Evolutionary conservation across 2,888 invertebrate species (phyloP).

Genomic region (Drosophila parthenogenetica): DNA sequence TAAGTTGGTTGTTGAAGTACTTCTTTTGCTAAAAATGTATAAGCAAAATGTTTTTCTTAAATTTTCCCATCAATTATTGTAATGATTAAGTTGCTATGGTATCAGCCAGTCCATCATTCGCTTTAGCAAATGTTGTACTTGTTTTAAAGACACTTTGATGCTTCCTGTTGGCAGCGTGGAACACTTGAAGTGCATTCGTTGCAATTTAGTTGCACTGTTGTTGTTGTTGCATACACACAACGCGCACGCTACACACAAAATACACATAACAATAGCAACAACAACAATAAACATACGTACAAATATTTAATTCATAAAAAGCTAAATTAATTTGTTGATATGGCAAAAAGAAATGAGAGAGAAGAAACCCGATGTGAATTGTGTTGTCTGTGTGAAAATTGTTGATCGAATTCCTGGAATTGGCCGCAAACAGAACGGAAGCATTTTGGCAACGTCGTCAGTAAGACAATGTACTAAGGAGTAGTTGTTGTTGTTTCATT

Average conservation of each 20-base stretch:
- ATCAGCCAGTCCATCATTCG: conserved; percentile 12
- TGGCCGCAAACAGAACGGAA: conserved; percentile 56
- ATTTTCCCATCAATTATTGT: background rate
- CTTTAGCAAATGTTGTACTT: background rate
- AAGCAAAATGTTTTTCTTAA: too few species aligned
- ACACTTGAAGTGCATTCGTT: conserved; percentile 57
- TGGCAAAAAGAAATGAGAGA: conserved; percentile 46
- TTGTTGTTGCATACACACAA: conserved; percentile 54
- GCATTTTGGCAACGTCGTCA: conserved; percentile 68
- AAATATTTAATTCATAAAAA: conserved; percentile 62
- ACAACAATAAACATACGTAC: background rate
- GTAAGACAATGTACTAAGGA: conserved; percentile 15
- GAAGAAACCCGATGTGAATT: conserved; percentile 20
- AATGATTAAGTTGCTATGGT: conserved; percentile 6
- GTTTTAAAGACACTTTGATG: conserved; percentile 59
- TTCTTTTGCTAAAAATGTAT: too few species aligned
- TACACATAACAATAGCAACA: conserved; percentile 6
- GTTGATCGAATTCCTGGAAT: conserved; percentile 72
- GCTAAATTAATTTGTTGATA: conserved; percentile 55
- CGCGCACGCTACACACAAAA: conserved; percentile 64
- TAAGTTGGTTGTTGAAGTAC: too few species aligned
- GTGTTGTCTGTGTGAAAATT: conserved; percentile 70
- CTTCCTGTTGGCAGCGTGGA: conserved; percentile 52
- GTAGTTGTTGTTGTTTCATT: conserved; percentile 10
- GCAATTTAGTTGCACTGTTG: conserved; percentile 66